A percentile compares a stretch with the other conserved stretches of the same genome.
Conservation (phyloP, 2,797 vertebrate genomes). For the Neostethus bicornis region DNA sequence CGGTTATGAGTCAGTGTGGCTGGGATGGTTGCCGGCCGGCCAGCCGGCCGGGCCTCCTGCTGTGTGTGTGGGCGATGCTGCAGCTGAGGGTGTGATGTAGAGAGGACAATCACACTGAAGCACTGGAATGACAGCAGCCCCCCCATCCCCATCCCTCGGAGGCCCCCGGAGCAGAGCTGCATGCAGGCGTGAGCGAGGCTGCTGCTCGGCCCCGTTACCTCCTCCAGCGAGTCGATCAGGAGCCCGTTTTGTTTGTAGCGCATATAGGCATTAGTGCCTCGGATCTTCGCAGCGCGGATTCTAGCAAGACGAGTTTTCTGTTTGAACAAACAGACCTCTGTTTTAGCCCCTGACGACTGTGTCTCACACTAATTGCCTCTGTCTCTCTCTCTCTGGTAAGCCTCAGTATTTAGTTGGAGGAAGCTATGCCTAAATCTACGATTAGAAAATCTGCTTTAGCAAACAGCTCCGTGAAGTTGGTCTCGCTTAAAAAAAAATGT, state of each 20-base stretch:
- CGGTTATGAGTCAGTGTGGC: constrained; percentile 70
- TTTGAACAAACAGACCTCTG: constrained; percentile 82
- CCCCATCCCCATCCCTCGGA: constrained; percentile 46
- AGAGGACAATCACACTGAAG: constrained; percentile 69
- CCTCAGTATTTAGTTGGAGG: constrained; percentile 57
- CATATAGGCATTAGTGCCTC: constrained; percentile 97
- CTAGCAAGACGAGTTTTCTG: constrained; percentile 97
- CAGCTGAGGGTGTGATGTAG: constrained; percentile 68
- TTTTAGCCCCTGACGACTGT: constrained; percentile 70
- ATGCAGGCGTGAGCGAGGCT: constrained; percentile 72
- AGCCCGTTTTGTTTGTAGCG: constrained; percentile 97
- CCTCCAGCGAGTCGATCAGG: constrained; percentile 88
- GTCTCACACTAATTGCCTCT: constrained; percentile 69
- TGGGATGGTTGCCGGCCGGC: constrained; percentile 66
- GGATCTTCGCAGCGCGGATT: constrained; percentile 92
- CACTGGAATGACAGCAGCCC: constrained; percentile 72
- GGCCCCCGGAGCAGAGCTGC: constrained; percentile 70
- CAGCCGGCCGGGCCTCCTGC: constrained; percentile 62
- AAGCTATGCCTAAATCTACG: constrained; percentile 56
- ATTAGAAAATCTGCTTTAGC: constrained; percentile 60
- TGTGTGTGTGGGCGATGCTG: constrained; percentile 72
- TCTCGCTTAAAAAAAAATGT: too few relatives aligned
- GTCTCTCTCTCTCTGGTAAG: constrained; percentile 59
- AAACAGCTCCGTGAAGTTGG: too few relatives aligned
- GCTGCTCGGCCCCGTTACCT: constrained; percentile 79